Evolutionary conservation across 2,113 vertebrate species (phyloP), one percentile per base, ranked within the genome.

Genomic region (Sebastes fasciatus): DNA sequence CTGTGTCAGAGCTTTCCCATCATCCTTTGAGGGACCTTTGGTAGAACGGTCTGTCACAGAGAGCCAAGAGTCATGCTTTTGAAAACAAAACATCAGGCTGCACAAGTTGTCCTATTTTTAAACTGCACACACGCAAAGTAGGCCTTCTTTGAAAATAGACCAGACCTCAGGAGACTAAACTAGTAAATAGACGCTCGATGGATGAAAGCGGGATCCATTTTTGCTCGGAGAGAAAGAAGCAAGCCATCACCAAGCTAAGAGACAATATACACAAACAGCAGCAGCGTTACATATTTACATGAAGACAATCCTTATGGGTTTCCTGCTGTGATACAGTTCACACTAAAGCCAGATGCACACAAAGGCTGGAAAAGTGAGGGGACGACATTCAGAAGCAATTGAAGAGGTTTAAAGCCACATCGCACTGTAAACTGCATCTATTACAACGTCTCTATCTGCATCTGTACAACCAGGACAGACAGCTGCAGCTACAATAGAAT

Each of bases 11-110:
- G 87, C 68, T 86, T 88, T 90, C 77, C 88, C 88, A 91, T 70
- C 86, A 87, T 94, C 90, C 89, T 88, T 88, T 89, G 90, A 83
- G 76, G 85, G 72, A 74, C 49, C 81, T 89, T 70, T 84, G 83
- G 89, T 75, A 78, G 82, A 69, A 19, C 74, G 42, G 54, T 91
- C 93, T 94, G 90, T 92, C 77, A 89, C 82, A 74, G 72, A 92
- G 84, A 91, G 87, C 83, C 82, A 19, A 91, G 73, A 90, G 72
- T 84, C 76, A 91, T 10, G 61, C 64, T 52, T 77, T 34, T 58
- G 42, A 80, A n/a, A 57, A 34, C 10, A 17, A 14, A 43, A 76
- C 51, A 49, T 58, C 45, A 54, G 49, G 13, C 63, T n/a, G 19
- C 51, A 77, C 7, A 54, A 63, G 34, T 1, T 34, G 84, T 42